Conservation (phyloP, 92 coral and sea anemone genomes). For the Galaxea fascicularis region DNA sequence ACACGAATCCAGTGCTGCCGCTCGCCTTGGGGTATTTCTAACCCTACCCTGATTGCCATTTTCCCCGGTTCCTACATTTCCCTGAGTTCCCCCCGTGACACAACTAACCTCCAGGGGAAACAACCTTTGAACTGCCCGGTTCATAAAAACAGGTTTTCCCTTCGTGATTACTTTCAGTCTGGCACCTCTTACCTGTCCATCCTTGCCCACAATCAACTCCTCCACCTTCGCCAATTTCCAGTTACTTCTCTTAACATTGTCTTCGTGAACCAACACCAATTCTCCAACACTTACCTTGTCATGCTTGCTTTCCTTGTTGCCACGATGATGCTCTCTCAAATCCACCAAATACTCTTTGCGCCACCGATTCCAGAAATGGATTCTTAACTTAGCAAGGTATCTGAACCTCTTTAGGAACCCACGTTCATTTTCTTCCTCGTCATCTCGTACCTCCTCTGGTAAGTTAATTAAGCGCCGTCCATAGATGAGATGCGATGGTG, state of each 20-base stretch:
- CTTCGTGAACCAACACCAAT: slow-evolving; percentile 44
- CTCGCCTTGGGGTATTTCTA: slow-evolving; percentile 25
- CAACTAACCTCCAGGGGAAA: slow-evolving; percentile 25
- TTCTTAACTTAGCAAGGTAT: slow-evolving; percentile 35
- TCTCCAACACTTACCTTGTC: slow-evolving; percentile 23
- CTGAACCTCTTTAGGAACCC: slow-evolving; percentile 27
- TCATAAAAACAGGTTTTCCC: slow-evolving; percentile 34
- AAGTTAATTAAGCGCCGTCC: slow-evolving; percentile 16
- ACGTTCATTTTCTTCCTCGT: slow-evolving; percentile 17
- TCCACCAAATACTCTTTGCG: slow-evolving; percentile 26
- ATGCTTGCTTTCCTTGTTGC: not conserved
- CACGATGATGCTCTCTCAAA: slow-evolving; percentile 43
- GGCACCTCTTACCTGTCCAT: slow-evolving; percentile 35
- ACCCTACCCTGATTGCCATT: not conserved
- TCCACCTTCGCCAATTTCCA: slow-evolving; percentile 40
- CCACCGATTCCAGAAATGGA: slow-evolving; percentile 52
- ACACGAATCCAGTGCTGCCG: slow-evolving; percentile 54
- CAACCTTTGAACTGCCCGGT: slow-evolving; percentile 24
- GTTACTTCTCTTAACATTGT: slow-evolving; percentile 39
- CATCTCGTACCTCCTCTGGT: slow-evolving; percentile 5
- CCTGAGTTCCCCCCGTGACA: not conserved
- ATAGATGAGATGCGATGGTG: slow-evolving; percentile 41
- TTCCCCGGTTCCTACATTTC: not conserved
- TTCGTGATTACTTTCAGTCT: slow-evolving; percentile 17
- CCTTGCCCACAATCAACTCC: slow-evolving; percentile 28